Evolutionary conservation across 2,888 invertebrate species (phyloP).

Genomic region (Hirtodrosophila trivittata): DNA sequence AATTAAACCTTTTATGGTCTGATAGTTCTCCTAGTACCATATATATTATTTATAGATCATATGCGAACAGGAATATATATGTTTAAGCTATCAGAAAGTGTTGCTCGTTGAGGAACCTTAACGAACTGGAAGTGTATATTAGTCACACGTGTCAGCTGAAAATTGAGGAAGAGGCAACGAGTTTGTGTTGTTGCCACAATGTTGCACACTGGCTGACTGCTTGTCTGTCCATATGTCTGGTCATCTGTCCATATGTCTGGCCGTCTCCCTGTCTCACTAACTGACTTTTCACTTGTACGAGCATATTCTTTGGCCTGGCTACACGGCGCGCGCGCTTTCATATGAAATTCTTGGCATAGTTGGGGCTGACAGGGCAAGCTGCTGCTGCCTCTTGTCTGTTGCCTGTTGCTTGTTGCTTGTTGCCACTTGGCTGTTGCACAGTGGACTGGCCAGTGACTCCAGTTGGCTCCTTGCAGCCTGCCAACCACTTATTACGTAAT

Average conservation of each 20-base stretch:
- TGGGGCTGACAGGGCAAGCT: constrained; percentile 61
- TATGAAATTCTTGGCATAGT: constrained; percentile 73
- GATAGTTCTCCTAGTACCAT: no score
- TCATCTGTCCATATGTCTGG: not conserved
- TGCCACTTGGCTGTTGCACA: constrained; percentile 5
- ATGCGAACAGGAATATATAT: no score
- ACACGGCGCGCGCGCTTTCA: constrained; percentile 53
- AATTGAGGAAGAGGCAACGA: constrained; percentile 43
- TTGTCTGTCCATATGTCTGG: constrained; percentile 23
- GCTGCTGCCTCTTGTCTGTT: constrained; percentile 11
- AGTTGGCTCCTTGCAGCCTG: constrained; percentile 34
- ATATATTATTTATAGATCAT: no score
- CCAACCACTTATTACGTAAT: constrained; percentile 82
- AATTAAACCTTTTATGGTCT: no score
- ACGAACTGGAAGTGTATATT: constrained; percentile 44
- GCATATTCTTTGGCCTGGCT: constrained; percentile 34
- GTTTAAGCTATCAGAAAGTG: constrained; percentile 8
- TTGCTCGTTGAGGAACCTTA: constrained; percentile 22
- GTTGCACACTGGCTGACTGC: constrained; percentile 8
- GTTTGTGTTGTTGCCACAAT: constrained; percentile 41
- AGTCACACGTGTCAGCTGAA: constrained; percentile 59
- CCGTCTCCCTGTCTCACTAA: constrained; percentile 29
- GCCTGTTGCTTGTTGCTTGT: constrained; percentile 36
- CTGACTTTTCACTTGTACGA: constrained; percentile 60
- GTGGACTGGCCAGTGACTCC: constrained; percentile 24